Percentiles rank a stretch among this genome's conserved stretches.
Conservation (phyloP, 2,797 vertebrate genomes). For the Toxotes lorentzi region DNA sequence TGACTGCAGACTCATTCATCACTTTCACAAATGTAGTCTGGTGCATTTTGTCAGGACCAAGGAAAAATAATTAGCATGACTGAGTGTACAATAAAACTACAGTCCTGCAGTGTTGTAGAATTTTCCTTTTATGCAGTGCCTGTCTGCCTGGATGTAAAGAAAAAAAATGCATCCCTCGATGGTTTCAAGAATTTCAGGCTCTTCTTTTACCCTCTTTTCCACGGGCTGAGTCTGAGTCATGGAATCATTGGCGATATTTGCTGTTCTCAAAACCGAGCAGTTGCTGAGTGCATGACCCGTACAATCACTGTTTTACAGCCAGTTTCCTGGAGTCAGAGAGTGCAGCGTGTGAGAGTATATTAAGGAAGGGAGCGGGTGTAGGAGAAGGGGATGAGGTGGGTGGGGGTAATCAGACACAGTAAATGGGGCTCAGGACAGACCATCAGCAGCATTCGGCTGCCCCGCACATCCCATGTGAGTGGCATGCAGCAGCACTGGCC, state of each 20-base stretch:
- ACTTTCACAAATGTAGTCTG: no score
- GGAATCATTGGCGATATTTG: slow-evolving; percentile 21
- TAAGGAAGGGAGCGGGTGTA: neutral
- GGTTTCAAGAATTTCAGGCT: neutral
- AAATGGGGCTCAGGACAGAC: slow-evolving; percentile 38
- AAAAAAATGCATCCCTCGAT: no score
- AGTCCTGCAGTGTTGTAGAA: neutral
- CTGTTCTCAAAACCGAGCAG: slow-evolving; percentile 12
- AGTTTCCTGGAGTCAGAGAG: slow-evolving; percentile 23
- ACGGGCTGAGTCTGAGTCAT: neutral
- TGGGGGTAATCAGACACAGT: slow-evolving; percentile 41
- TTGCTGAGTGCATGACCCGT: slow-evolving; percentile 22
- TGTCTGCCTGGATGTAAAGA: no score
- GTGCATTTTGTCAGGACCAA: no score
- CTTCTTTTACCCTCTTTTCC: neutral
- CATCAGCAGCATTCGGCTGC: slow-evolving; percentile 49
- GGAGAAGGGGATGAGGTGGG: neutral
- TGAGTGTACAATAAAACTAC: neutral
- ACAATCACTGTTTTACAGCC: slow-evolving; percentile 40
- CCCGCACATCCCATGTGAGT: slow-evolving; percentile 51
- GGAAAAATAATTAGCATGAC: no score
- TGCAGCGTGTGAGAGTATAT: slow-evolving; percentile 15
- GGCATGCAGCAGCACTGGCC: slow-evolving; percentile 50
- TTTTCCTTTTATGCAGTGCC: neutral
- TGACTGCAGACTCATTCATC: no score